phyloP scores from a whole-genome alignment of 2,113 vertebrate species.

The Columba janthina region DNA sequence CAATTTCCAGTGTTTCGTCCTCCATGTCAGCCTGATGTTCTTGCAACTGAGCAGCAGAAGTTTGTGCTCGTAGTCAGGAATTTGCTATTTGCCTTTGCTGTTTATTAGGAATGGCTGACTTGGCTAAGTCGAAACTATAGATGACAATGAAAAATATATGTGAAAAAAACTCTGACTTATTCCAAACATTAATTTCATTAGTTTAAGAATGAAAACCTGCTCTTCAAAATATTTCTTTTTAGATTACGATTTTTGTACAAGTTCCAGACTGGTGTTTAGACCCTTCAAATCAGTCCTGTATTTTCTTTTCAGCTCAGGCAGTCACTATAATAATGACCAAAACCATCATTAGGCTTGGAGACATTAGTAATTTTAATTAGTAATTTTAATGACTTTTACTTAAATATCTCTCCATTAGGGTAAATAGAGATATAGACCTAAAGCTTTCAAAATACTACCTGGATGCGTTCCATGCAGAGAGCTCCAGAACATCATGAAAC shows the following conservation, averaged over 20 bases:
- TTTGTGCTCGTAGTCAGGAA: background rate
- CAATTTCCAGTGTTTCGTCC: background rate
- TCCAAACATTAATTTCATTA: background rate
- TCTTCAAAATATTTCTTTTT: background rate
- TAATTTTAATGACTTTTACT: background rate
- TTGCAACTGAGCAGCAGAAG: background rate
- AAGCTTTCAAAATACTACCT: background rate
- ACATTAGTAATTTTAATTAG: background rate
- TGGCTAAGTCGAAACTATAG: background rate
- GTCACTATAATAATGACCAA: background rate
- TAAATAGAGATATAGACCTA: background rate
- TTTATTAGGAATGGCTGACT: background rate
- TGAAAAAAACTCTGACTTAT: background rate
- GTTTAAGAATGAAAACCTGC: background rate
- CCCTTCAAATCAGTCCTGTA: background rate
- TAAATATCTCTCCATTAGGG: background rate
- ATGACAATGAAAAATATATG: background rate
- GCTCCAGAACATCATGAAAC: background rate
- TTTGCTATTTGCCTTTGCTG: background rate
- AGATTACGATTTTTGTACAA: background rate
- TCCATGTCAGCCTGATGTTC: background rate
- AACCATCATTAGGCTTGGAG: fast-evolving
- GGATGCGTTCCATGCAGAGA: background rate
- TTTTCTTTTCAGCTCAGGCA: background rate
- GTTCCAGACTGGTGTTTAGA: background rate